A percentile compares a stretch with the other conserved stretches of the same genome.
phyloP scores from a whole-genome alignment of 2,888 invertebrate species.

The Cecidostiba fungosa region DNA sequence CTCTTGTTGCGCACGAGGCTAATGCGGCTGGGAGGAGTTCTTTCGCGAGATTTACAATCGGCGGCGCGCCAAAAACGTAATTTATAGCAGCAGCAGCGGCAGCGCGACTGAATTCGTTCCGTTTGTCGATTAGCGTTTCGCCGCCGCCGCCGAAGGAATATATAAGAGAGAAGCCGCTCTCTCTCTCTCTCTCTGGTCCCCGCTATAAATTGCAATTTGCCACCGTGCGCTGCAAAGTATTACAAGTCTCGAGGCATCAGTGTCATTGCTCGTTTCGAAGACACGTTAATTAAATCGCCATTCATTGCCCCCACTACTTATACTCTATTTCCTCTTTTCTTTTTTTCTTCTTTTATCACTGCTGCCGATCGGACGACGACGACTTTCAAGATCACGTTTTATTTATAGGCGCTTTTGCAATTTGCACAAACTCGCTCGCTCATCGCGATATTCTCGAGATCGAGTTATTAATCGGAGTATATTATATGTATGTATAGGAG shows the following conservation, averaged over 20 bases:
- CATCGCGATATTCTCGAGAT: slow-evolving; percentile 36
- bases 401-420: neutral
- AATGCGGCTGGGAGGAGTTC: slow-evolving; percentile 57
- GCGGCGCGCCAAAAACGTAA: slow-evolving; percentile 68
- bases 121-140: slow-evolving; percentile 70
- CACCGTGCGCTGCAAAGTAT: slow-evolving; percentile 58
- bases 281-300: slow-evolving; percentile 65
- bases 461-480: slow-evolving; percentile 1
- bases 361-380: neutral
- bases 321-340: neutral
- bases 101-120: slow-evolving; percentile 71
- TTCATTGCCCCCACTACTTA: slow-evolving; percentile 43
- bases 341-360: neutral
- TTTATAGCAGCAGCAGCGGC: slow-evolving; percentile 66
- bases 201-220: slow-evolving; percentile 66
- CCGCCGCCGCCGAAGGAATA: slow-evolving; percentile 20
- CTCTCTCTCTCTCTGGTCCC: no score
- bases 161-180: slow-evolving; percentile 36
- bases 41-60: slow-evolving; percentile 62
- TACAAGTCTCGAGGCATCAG: slow-evolving; percentile 60
- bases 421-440: slow-evolving; percentile 24
- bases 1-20: slow-evolving; percentile 35
- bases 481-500: no score
- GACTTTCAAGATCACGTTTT: neutral
- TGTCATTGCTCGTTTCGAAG: slow-evolving; percentile 63